Conservation (phyloP, 2,113 vertebrate species). For the Sporophila hypoxantha region DNA sequence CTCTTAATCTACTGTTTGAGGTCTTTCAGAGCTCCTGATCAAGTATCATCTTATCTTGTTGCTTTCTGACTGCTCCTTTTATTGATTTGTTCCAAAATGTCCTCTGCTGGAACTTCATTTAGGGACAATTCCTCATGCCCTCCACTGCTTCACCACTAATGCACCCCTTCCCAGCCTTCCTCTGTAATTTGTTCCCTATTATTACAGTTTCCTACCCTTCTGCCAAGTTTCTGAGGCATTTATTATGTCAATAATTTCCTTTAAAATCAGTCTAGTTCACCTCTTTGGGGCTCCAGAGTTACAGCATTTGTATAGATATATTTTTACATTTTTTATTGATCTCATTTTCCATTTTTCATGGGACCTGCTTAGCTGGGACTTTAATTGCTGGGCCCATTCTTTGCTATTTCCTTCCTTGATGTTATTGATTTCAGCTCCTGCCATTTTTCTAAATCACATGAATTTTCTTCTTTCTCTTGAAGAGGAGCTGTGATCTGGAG, state of each 20-base stretch:
- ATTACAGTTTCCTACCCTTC: constrained; percentile 23
- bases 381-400: constrained; percentile 46
- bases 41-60: constrained; percentile 45
- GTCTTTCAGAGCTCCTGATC: constrained; percentile 42
- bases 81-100: constrained; percentile 51
- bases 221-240: constrained; percentile 54
- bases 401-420: constrained; percentile 32
- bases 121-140: constrained; percentile 49
- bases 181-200: constrained; percentile 35
- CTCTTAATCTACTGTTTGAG: constrained; percentile 45
- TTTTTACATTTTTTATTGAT: constrained; percentile 50
- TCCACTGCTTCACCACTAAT: constrained; percentile 36
- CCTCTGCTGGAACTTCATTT: constrained; percentile 57
- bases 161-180: constrained; percentile 25
- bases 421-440: constrained; percentile 22
- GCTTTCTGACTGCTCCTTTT: constrained; percentile 34
- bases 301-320: constrained; percentile 5
- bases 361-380: constrained; percentile 14
- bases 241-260: constrained; percentile 46
- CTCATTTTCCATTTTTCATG: constrained; percentile 24
- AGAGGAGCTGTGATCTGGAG: neutral
- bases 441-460: neutral
- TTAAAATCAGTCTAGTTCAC: constrained; percentile 23
- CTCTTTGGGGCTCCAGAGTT: constrained; percentile 16
- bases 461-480: neutral